Evolutionary conservation across 2,113 vertebrate genomes (phyloP).

Genomic region (Eublepharis macularius): DNA sequence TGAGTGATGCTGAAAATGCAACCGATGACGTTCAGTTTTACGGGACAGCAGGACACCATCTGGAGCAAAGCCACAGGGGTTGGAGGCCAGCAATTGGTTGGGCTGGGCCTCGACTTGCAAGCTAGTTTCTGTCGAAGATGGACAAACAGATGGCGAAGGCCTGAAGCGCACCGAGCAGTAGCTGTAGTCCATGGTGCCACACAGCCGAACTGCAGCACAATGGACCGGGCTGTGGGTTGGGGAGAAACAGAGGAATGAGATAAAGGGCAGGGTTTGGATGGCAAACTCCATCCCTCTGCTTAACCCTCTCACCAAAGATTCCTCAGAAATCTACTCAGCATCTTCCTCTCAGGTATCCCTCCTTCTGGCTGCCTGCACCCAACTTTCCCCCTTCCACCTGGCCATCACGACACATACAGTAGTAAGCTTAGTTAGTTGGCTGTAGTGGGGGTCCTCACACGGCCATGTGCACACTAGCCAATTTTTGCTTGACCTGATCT

Average conservation of each 20-base stretch:
- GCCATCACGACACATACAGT: too few species aligned
- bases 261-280: not conserved
- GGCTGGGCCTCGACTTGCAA: slow-evolving; percentile 75
- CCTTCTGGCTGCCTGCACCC: too few species aligned
- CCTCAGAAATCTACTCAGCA: not conserved
- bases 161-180: slow-evolving; percentile 87
- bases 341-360: not conserved
- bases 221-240: slow-evolving; percentile 75
- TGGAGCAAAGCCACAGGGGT: not conserved
- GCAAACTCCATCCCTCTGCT: not conserved
- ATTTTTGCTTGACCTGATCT: not conserved
- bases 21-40: not conserved
- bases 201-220: slow-evolving; percentile 90
- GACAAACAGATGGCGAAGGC: slow-evolving; percentile 89
- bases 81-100: not conserved
- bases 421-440: too few species aligned
- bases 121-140: slow-evolving; percentile 88
- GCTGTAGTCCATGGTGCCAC: slow-evolving; percentile 89
- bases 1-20: not conserved
- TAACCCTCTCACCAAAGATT: not conserved
- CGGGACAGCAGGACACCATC: not conserved
- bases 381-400: too few species aligned
- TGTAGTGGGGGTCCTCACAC: too few species aligned
- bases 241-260: not conserved
- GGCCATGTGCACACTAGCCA: too few species aligned